Evolutionary conservation across 2,797 vertebrate species (phyloP).

Genomic region (Tokudaia muenninki): DNA sequence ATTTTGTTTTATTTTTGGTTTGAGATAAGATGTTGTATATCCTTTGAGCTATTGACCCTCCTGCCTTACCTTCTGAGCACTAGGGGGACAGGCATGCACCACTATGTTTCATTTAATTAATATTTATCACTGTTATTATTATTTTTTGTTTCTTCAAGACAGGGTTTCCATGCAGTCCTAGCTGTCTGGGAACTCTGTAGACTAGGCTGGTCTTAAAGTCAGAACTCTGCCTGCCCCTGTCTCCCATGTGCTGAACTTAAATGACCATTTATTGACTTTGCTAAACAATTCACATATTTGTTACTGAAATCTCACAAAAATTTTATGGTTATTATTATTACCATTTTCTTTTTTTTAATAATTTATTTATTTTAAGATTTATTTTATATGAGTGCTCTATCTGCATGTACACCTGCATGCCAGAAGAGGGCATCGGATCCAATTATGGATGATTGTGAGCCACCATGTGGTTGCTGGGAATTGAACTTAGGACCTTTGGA

Average conservation of each 20-base stretch:
- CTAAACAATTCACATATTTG: conserved; percentile 45
- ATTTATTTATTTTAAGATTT: too few relatives aligned
- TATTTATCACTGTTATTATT: background rate
- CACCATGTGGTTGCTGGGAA: too few relatives aligned
- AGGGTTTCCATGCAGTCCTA: background rate
- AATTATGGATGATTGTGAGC: too few relatives aligned
- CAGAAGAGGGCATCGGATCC: too few relatives aligned
- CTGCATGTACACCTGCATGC: too few relatives aligned
- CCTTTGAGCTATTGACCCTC: background rate
- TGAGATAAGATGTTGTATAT: background rate
- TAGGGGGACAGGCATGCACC: background rate
- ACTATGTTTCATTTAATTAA: background rate
- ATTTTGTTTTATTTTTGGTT: background rate
- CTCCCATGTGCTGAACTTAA: background rate
- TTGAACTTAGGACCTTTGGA: too few relatives aligned
- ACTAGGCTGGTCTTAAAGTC: background rate
- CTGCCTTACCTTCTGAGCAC: background rate
- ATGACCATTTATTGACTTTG: conserved; percentile 1
- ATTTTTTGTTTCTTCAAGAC: background rate
- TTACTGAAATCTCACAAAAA: conserved; percentile 19
- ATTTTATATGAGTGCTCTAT: too few relatives aligned
- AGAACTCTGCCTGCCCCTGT: background rate
- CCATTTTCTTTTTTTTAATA: background rate
- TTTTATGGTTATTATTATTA: background rate
- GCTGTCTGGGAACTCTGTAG: background rate